These are phyloP conservation scores for Agrilus mali DNA, from an alignment of 2,888 invertebrate genomes.

Conservation along the genomic window DNA sequence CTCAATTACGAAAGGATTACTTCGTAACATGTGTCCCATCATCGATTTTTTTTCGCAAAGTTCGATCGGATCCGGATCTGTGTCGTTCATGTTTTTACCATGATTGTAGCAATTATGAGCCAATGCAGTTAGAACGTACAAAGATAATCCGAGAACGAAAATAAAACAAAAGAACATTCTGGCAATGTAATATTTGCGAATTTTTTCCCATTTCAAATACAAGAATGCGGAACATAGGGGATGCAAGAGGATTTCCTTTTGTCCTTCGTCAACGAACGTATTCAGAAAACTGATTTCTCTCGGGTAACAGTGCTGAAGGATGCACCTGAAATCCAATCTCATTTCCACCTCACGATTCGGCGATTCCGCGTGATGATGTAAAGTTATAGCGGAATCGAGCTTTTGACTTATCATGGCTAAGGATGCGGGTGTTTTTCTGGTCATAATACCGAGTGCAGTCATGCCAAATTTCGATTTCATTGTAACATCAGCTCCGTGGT, in stretches of 20 bases:
- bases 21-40: constrained; percentile 59
- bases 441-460: constrained; percentile 73
- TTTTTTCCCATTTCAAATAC: constrained; percentile 82
- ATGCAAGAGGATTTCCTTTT: constrained; percentile 75
- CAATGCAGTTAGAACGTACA: constrained; percentile 69
- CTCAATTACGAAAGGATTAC: constrained; percentile 65
- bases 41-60: constrained; percentile 68
- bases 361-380: constrained; percentile 64
- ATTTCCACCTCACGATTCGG: constrained; percentile 71
- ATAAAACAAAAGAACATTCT: constrained; percentile 65
- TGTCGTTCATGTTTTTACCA: constrained; percentile 50
- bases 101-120: constrained; percentile 79
- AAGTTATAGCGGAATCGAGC: constrained; percentile 65
- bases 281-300: constrained; percentile 78
- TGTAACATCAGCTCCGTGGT: constrained; percentile 80
- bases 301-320: constrained; percentile 70
- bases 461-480: constrained; percentile 78
- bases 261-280: constrained; percentile 78
- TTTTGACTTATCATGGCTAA: constrained; percentile 72
- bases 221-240: constrained; percentile 80
- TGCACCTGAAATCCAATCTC: constrained; percentile 69
- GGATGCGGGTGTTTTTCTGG: constrained; percentile 76
- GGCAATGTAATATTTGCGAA: constrained; percentile 75
- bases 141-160: constrained; percentile 67
- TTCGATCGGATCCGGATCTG: constrained; percentile 50